Percentiles rank a stretch among this genome's conserved stretches.
These are phyloP conservation scores for Cynaeus angustus DNA, from an alignment of 2,888 invertebrate genomes.

Conservation along the genomic window DNA sequence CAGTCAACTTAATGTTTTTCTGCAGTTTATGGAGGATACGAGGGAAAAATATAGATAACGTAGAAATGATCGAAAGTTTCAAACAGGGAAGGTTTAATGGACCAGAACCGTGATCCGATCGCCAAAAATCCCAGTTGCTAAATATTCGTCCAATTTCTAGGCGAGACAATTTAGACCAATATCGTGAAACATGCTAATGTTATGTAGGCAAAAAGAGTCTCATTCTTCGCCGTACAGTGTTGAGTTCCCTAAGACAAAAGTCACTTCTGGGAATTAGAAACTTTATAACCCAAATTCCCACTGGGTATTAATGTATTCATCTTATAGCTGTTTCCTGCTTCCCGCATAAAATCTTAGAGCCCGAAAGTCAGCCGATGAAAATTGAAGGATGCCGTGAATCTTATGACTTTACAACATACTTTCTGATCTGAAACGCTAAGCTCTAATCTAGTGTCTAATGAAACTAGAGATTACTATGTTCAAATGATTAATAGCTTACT, in stretches of 20 bases:
- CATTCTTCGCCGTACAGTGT: not conserved
- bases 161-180: no score
- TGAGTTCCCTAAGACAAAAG: conserved; percentile 11
- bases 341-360: not conserved
- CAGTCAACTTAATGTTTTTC: conserved; percentile 21
- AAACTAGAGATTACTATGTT: conserved; percentile 38
- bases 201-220: not conserved
- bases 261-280: conserved; percentile 24
- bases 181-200: no score
- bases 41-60: conserved; percentile 7
- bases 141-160: no score
- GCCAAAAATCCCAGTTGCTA: no score
- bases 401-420: not conserved
- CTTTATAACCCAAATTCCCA: conserved; percentile 22
- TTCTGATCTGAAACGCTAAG: not conserved
- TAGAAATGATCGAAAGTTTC: not conserved
- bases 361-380: not conserved
- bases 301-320: conserved; percentile 1
- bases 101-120: no score
- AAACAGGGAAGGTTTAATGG: no score
- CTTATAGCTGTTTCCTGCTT: not conserved
- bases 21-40: conserved; percentile 3
- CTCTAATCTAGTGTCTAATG: conserved; percentile 6
- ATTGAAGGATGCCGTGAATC: not conserved
- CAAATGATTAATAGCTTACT: conserved; percentile 37